These are phyloP conservation scores for Prochilodus magdalenae DNA, from an alignment of 2,113 vertebrate species.

Conservation along the genomic window DNA sequence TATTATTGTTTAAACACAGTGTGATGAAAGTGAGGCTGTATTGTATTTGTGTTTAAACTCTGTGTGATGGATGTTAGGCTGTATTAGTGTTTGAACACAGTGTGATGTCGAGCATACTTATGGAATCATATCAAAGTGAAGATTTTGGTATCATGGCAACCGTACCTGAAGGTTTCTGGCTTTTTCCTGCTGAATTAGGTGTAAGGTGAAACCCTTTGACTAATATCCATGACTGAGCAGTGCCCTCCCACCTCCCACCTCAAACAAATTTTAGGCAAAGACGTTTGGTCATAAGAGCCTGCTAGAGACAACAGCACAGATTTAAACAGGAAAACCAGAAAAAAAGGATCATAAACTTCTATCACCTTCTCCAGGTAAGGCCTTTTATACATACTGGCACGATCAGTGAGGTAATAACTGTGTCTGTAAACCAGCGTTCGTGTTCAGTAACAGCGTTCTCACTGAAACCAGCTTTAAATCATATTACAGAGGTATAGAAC, in stretches of 20 bases:
- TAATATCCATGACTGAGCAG: conserved; percentile 29
- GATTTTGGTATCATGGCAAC: not conserved
- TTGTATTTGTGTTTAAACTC: too few relatives aligned
- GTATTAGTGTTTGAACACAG: too few relatives aligned
- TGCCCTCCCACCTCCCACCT: conserved; percentile 46
- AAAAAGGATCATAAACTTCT: conserved; percentile 37
- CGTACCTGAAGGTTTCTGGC: not conserved
- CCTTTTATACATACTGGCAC: not conserved
- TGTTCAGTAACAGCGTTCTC: too few relatives aligned
- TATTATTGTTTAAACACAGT: too few relatives aligned
- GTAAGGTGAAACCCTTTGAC: conserved; percentile 29
- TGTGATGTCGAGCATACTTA: too few relatives aligned
- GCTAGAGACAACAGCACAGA: conserved; percentile 62
- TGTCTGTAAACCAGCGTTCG: too few relatives aligned
- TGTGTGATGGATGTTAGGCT: too few relatives aligned
- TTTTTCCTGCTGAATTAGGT: not conserved
- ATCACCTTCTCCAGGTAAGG: conserved; percentile 56
- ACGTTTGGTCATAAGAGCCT: conserved; percentile 71
- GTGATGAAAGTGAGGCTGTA: too few relatives aligned
- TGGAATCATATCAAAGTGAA: too few relatives aligned
- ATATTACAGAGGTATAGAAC: too few relatives aligned
- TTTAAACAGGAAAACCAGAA: conserved; percentile 38
- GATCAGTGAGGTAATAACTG: not conserved
- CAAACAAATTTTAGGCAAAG: conserved; percentile 84
- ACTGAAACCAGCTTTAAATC: too few relatives aligned